These are phyloP conservation scores for Sarcophaga carnaria DNA, from an alignment of 2,888 invertebrate species.

Conservation along the genomic window DNA sequence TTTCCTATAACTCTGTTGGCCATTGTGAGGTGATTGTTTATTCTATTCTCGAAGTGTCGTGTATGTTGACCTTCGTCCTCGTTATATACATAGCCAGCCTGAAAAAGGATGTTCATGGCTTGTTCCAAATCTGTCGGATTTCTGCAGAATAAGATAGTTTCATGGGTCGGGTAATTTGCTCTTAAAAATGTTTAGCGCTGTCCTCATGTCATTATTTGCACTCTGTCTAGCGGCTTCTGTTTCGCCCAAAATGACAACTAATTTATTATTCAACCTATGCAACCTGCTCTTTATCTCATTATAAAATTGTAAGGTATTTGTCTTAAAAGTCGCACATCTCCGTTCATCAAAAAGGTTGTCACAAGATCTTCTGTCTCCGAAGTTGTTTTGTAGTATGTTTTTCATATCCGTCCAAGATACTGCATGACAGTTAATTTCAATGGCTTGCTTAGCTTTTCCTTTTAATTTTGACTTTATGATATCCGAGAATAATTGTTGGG, in stretches of 20 bases:
- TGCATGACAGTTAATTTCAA: background rate
- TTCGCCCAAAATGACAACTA: background rate
- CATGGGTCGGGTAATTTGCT: background rate
- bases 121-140: background rate
- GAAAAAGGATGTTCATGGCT: background rate
- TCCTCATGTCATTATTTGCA: background rate
- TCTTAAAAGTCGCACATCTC: background rate
- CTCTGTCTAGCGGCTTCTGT: background rate
- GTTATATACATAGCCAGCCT: background rate
- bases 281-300: background rate
- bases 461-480: too few relatives aligned
- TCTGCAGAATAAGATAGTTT: background rate
- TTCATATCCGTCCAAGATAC: background rate
- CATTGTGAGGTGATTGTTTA: background rate
- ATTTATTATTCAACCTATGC: background rate
- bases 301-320: background rate
- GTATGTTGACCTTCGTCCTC: background rate
- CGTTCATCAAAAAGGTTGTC: background rate
- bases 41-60: background rate
- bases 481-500: background rate
- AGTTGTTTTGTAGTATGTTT: background rate
- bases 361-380: background rate
- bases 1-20: background rate
- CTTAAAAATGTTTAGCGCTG: background rate
- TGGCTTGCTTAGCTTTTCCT: background rate